Base-by-base conservation (phyloP, 2,888 invertebrate genomes). In the Volucella zonaria region DNA sequence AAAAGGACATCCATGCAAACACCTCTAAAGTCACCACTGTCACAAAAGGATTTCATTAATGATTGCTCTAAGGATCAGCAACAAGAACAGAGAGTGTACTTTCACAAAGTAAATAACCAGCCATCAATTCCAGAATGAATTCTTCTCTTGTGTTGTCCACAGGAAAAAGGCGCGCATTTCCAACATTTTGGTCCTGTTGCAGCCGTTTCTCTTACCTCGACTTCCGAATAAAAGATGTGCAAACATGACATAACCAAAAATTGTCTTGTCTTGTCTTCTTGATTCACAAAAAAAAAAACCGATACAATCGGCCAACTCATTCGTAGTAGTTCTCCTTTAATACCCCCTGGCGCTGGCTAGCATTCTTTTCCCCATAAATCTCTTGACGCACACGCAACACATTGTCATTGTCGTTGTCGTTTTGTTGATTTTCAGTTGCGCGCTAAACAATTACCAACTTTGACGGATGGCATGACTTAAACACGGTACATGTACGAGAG, bases 361-460 rank as follows among this genome's bases (percentile, higher is more conserved):
- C 18, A 31, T 51, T 23, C 40, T 56, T 42, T 64, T 62, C 52
- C 58, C 59, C 49, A 76, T 83, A 83, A 83, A 79, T 83, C 75
- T 6, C 43, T 68, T 49, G 40, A 77, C 66, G 58, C 73, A 61
- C 61, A 77, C 75, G 76, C 81, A 68, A 42, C 10, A 3, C 45
- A 52, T 8, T 52, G 43, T 64, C 31, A 31, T 12, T 74, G 76
- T 66, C 80, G 43, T 12, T 74, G 76, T 66, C 80, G 43, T 76
- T 75, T 83, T 83, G 83, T 83, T 83, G 83, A 83, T 80, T 80
- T 83, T 83, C 83, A 83, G 83, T 83, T 76, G 80, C 83, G 67
- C 83, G 61, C 83, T 59, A 79, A 80, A 83, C 83, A 83, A 83
- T 83, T 80, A 83, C 61, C 31, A 71, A 71, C 40, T 68, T 80